Base-by-base conservation (phyloP, 2,888 invertebrate genomes). In the Elmis aenea region DNA sequence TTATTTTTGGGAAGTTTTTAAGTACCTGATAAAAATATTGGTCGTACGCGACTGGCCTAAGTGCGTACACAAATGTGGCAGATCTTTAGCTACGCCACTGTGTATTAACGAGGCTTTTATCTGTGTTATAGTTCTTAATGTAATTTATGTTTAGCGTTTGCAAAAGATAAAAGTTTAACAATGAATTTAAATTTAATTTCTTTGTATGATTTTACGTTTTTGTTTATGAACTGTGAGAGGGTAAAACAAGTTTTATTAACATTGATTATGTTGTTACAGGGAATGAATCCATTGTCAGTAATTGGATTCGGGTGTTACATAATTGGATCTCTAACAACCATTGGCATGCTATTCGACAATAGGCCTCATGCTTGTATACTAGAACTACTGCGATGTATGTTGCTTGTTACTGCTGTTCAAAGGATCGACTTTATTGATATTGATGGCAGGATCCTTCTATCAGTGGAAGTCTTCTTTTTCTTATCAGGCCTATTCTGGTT, bases 331-430 rank as follows among this genome's bases (percentile, higher is more conserved):
- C 64, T 85, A 8, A 80, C 80, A 1, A 69, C 78, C 13, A 81
- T 85, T 29, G 85, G 85, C 1, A 74, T 85, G 72, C 60, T 85
- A 5, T 79, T 85, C 51, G 85, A 85, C 51, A 76, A 79, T 50
- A 74, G 75, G 23, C 71, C 74, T 4, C 70, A 75, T 50, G 81
- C 81, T 1, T 72, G 76, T 4, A 55, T 75, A 1, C 66, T 81
- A 18, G 86, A 86, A 63, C 71, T 83, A 1, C 42, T 75, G 1
- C 73, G 85, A 5, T 85, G 85, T 55, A 70, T 76, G n/a, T 61
- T 77, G 0, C 68, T 81, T 12, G 74, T 82, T 20, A 62, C 61
- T 8, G 63, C 63, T 5, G 50, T 70, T 5, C 67, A 66, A 40
- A 68, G 72, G 38, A 64, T 68, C 33, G 58, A 72, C 1, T 55